phyloP scores from a whole-genome alignment of 2,888 invertebrate genomes.

The Blastobasis lacticolella region DNA sequence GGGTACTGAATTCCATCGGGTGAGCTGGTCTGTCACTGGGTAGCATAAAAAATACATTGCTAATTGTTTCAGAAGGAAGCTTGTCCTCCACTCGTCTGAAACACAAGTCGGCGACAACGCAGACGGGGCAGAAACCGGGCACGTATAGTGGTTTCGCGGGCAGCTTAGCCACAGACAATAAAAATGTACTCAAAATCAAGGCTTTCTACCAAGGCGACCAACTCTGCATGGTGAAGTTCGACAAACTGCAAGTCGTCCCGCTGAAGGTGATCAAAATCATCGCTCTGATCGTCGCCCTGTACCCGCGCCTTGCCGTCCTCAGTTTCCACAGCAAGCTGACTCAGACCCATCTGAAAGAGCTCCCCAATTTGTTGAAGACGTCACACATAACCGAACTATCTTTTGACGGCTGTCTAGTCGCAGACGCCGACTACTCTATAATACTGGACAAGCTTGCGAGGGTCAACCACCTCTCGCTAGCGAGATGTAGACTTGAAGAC shows the following conservation, averaged over 20 bases:
- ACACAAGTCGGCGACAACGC: no score
- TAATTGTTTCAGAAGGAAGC: no score
- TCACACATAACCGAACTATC: slow-evolving; percentile 41
- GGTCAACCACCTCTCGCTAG: slow-evolving; percentile 35
- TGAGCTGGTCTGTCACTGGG: no score
- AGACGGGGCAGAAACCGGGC: no score
- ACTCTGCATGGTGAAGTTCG: slow-evolving; percentile 32
- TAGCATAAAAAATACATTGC: no score
- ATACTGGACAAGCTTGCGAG: slow-evolving; percentile 23
- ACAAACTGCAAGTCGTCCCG: slow-evolving; percentile 24
- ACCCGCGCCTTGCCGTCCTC: slow-evolving; percentile 24
- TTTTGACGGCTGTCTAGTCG: slow-evolving; percentile 31
- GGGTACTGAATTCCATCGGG: no score
- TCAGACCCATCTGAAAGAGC: slow-evolving; percentile 28
- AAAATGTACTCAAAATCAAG: slow-evolving; percentile 17
- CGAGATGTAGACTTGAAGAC: slow-evolving; percentile 40
- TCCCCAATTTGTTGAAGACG: slow-evolving; percentile 26
- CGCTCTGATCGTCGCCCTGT: slow-evolving; percentile 29
- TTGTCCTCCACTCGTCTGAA: no score
- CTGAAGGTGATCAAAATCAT: slow-evolving; percentile 31
- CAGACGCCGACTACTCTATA: slow-evolving; percentile 32
- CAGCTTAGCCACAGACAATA: background rate
- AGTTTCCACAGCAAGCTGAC: slow-evolving; percentile 31
- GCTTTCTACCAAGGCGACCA: slow-evolving; percentile 29
- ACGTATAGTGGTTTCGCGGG: no score